These are phyloP conservation scores for Tetraodon nigroviridis DNA, from an alignment of 2,113 vertebrate genomes.

Conservation along the genomic window DNA sequence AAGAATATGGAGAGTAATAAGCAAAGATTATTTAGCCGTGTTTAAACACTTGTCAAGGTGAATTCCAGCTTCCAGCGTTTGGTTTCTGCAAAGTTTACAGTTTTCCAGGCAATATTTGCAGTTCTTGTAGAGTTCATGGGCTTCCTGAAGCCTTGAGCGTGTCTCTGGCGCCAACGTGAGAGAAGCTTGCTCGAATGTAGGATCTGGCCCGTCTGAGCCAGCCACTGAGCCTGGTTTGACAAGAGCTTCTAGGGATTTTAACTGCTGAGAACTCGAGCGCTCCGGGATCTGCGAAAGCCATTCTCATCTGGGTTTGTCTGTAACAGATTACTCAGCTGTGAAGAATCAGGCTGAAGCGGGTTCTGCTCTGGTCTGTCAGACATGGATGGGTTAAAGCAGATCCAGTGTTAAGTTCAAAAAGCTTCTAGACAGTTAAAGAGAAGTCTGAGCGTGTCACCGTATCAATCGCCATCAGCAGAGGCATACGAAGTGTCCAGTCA, in stretches of 20 bases:
- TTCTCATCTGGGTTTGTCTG: constrained; percentile 6
- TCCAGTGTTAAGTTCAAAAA: constrained; percentile 5
- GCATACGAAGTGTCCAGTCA: too few relatives aligned
- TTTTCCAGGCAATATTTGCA: too few relatives aligned
- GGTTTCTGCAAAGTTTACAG: background rate
- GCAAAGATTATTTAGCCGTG: constrained; percentile 17
- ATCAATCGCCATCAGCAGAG: background rate
- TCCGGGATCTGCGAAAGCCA: constrained; percentile 25
- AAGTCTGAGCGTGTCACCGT: background rate
- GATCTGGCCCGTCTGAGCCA: constrained; percentile 19
- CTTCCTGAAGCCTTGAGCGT: background rate
- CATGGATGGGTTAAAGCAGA: constrained; percentile 9
- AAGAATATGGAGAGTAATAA: constrained; percentile 27
- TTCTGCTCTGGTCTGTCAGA: constrained; percentile 10
- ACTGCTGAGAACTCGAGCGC: constrained; percentile 39
- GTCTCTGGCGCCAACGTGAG: constrained; percentile 1
- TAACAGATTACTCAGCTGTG: constrained; percentile 7
- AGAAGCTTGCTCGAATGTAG: constrained; percentile 9
- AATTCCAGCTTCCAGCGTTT: constrained; percentile 19
- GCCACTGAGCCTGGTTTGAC: constrained; percentile 8
- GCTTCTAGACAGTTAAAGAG: too few relatives aligned
- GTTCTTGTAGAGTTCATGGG: constrained; percentile 24
- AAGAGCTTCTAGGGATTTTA: constrained; percentile 44
- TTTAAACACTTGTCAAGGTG: constrained; percentile 8
- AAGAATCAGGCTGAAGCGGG: constrained; percentile 12